phyloP scores from a whole-genome alignment of 2,113 vertebrate genomes.

The Cyrtonyx montezumae region DNA sequence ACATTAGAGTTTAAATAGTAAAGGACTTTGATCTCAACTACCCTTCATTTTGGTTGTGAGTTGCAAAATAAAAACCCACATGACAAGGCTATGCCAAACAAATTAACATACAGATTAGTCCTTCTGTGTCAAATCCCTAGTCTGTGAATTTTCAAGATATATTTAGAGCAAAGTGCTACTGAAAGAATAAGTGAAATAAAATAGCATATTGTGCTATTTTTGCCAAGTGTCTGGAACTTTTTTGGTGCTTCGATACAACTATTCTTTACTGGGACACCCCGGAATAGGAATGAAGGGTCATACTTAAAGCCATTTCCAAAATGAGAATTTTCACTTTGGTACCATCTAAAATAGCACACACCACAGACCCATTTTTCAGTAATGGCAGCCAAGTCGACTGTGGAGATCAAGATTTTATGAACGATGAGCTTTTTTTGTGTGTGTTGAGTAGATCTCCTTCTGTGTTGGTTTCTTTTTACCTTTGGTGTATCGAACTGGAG shows the following conservation, averaged over 20 bases:
- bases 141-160: slow-evolving; percentile 6
- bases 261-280: background rate
- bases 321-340: background rate
- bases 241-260: background rate
- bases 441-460: background rate
- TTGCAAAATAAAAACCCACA: slow-evolving; percentile 72
- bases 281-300: background rate
- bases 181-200: background rate
- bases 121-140: background rate
- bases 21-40: slow-evolving; percentile 59
- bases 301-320: background rate
- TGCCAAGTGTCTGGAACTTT: background rate
- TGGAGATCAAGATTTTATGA: background rate
- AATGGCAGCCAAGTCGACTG: background rate
- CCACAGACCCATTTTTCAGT: background rate
- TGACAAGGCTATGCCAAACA: slow-evolving; percentile 54
- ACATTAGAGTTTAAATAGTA: slow-evolving; percentile 55
- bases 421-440: rapidly evolving
- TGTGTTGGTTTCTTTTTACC: background rate
- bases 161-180: background rate
- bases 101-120: slow-evolving; percentile 10
- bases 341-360: background rate
- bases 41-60: slow-evolving; percentile 62
- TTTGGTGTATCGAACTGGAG: background rate
- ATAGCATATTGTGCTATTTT: background rate